phyloP scores from a whole-genome alignment of 2,888 invertebrate species.

The Drosophila ezoana region DNA sequence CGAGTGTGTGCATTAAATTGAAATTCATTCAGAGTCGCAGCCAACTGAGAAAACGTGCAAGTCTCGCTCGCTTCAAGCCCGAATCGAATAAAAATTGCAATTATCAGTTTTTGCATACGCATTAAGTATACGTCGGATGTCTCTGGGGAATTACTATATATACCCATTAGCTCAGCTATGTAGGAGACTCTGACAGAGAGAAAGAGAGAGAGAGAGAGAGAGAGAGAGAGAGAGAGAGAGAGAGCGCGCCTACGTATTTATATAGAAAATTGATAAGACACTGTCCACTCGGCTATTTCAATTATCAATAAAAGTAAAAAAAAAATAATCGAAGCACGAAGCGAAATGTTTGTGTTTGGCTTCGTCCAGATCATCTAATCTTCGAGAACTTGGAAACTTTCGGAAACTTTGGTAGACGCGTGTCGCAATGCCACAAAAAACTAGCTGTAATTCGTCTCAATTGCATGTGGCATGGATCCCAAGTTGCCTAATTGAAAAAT shows the following conservation, averaged over 20 bases:
- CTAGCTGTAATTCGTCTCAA: slow-evolving; percentile 69
- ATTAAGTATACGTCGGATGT: slow-evolving; percentile 65
- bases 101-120: slow-evolving; percentile 67
- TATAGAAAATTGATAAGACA: slow-evolving; percentile 62
- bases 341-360: slow-evolving; percentile 52
- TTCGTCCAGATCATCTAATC: slow-evolving; percentile 39
- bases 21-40: slow-evolving; percentile 72
- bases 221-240: background rate
- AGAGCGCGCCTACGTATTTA: slow-evolving; percentile 11
- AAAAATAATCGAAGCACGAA: slow-evolving; percentile 35
- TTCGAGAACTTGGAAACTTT: slow-evolving; percentile 10
- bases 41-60: slow-evolving; percentile 61
- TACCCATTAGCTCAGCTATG: slow-evolving; percentile 9
- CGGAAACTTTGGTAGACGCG: slow-evolving; percentile 3
- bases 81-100: slow-evolving; percentile 51
- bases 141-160: slow-evolving; percentile 36
- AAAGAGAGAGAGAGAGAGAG: too few relatives aligned
- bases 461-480: slow-evolving; percentile 54
- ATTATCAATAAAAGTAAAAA: slow-evolving; percentile 58
- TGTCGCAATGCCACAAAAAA: slow-evolving; percentile 37
- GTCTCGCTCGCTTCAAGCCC: slow-evolving; percentile 36
- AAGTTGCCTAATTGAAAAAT: slow-evolving; percentile 79
- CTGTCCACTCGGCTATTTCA: slow-evolving; percentile 33
- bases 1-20: slow-evolving; percentile 19
- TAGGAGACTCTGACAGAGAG: background rate